Percentiles rank a stretch among this genome's conserved stretches.
These are phyloP conservation scores for Onychomys leucogaster DNA, from an alignment of 2,797 vertebrate genomes.

Conservation along the genomic window DNA sequence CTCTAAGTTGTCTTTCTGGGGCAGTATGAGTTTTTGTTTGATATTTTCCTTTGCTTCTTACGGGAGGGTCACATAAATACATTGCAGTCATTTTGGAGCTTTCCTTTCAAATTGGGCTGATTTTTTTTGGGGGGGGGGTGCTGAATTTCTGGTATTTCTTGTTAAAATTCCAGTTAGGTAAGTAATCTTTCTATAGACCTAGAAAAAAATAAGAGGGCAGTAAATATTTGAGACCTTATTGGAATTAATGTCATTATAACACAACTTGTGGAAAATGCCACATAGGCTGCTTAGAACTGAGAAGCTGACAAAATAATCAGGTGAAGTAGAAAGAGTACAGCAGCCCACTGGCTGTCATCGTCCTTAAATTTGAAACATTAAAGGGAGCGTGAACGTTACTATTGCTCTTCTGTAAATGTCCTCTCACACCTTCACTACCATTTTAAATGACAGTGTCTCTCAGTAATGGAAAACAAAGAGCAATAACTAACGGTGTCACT, in stretches of 20 bases:
- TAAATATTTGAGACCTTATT: background rate
- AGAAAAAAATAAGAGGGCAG: constrained; percentile 7
- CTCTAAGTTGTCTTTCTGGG: background rate
- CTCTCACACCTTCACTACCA: background rate
- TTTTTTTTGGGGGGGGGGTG: constrained; percentile 44
- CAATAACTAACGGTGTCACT: background rate
- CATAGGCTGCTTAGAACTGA: constrained; percentile 10
- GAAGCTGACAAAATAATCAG: constrained; percentile 39
- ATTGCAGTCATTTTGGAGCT: background rate
- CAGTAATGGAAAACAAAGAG: background rate
- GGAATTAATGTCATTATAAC: constrained; percentile 55
- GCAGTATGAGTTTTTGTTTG: constrained; percentile 29
- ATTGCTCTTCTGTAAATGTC: background rate
- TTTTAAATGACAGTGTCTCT: constrained; percentile 9
- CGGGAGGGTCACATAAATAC: background rate
- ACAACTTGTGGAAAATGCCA: background rate
- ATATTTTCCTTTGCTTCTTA: background rate
- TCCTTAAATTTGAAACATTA: background rate
- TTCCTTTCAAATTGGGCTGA: constrained; percentile 49
- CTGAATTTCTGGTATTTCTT: constrained; percentile 1
- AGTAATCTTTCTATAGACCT: constrained; percentile 17
- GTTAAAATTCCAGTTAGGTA: constrained; percentile 42
- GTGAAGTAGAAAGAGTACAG: no score
- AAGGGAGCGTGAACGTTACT: background rate
- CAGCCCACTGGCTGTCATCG: background rate